Evolutionary conservation across 2,888 invertebrate species (phyloP).

Genomic region (Epirrhoe alternata): DNA sequence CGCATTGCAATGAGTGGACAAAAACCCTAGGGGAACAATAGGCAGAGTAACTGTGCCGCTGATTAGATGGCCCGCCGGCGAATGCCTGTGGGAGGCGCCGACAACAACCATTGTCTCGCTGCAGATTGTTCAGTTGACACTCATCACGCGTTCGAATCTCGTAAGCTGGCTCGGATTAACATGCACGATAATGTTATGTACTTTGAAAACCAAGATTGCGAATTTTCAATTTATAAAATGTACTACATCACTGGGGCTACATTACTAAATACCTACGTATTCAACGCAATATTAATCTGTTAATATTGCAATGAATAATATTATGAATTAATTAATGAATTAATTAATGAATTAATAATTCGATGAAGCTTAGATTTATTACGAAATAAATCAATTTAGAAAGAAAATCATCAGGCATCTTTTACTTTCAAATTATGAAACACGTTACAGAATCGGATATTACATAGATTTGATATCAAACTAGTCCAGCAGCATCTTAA

Average conservation of each 20-base stretch:
- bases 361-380: neutral
- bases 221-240: neutral
- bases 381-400: neutral
- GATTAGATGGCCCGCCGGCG: constrained; percentile 45
- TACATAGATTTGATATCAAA: neutral
- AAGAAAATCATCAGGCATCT: neutral
- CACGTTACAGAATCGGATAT: neutral
- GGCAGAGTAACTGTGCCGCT: constrained; percentile 54
- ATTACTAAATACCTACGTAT: too few species aligned
- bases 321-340: too few species aligned
- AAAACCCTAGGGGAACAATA: constrained; percentile 66
- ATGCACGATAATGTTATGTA: constrained; percentile 29
- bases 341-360: neutral
- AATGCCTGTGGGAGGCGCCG: constrained; percentile 43
- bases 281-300: too few species aligned
- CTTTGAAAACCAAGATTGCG: constrained; percentile 6
- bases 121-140: constrained; percentile 33
- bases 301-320: too few species aligned
- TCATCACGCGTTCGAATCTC: constrained; percentile 25
- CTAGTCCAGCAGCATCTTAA: neutral
- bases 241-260: too few species aligned
- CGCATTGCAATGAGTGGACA: constrained; percentile 57
- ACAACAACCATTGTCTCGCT: constrained; percentile 41
- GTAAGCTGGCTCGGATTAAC: constrained; percentile 13
- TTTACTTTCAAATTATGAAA: neutral